Evolutionary conservation across 2,113 vertebrate genomes (phyloP), one percentile per base, ranked within the genome.

Genomic region (Epinephelus cyanopodus): DNA sequence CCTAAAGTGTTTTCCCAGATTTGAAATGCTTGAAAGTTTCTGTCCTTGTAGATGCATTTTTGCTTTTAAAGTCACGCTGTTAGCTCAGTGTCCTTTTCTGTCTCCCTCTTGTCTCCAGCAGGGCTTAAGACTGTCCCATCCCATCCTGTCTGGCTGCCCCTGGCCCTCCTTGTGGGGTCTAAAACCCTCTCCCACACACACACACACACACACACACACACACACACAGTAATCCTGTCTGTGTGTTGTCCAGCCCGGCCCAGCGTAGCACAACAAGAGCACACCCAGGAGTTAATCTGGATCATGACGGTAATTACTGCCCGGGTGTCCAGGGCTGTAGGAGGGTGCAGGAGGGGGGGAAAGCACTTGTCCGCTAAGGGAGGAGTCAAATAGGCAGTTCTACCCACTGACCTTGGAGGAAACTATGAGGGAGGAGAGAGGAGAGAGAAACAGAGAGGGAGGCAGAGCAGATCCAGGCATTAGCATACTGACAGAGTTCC

Each of bases 371-470:
- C 77, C 81, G 78, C 17, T 66, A 56, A 45, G 86, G 90, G 90
- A 92, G 92, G 94, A 93, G 85, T 87, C 74, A 83, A 67, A 39
- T 6, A 73, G 67, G 50, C 79, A 62, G 5, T 71, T 91, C 83
- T 87, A 79, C 86, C 86, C 87, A 82, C 90, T 94, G 94, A 95
- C 93, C 94, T 94, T 94, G 93, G 83, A 91, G 72, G n/a, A 89
- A 77, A 81, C 77, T 29, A 45, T 7, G 65, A 87, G 83, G 81
- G 85, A 74, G 58, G 6, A 29, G 29, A 4, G 33, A 37, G 33
- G 33, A 37, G 79, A 61, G 78, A 54, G 66, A 53, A 45, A 37
- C 29, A 0, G 72, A 48, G 79, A 84, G 82, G 57, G 81, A 88
- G 89, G 85, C 48, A 69, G 71, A 84, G 63, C 79, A 89, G 75